Conservation (phyloP, 2,797 vertebrate genomes). For the Brachyrhaphis roseni region DNA sequence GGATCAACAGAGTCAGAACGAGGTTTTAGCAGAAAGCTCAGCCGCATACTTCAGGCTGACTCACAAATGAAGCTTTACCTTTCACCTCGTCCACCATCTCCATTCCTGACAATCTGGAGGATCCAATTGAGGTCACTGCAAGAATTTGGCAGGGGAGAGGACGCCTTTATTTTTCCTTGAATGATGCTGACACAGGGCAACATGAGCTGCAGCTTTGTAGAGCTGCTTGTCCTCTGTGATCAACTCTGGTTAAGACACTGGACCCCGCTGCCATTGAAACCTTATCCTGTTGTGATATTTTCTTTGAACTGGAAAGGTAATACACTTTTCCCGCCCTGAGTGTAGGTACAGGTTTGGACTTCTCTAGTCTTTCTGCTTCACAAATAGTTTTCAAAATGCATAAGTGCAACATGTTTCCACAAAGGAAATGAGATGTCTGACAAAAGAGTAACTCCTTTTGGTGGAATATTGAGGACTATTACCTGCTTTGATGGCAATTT, state of each 20-base stretch:
- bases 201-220: constrained; percentile 68
- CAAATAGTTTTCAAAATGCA: constrained; percentile 59
- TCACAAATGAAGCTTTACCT: constrained; percentile 43
- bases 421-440: constrained; percentile 52
- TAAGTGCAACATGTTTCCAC: constrained; percentile 44
- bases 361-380: constrained; percentile 49
- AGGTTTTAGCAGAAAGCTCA: constrained; percentile 27
- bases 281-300: constrained; percentile 61
- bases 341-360: constrained; percentile 47
- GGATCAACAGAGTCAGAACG: constrained; percentile 1
- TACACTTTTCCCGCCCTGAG: constrained; percentile 59
- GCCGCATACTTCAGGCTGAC: constrained; percentile 38
- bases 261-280: constrained; percentile 62
- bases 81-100: constrained; percentile 40
- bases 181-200: constrained; percentile 67
- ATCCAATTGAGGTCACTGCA: constrained; percentile 59
- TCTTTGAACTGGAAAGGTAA: constrained; percentile 74
- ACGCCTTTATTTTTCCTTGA: constrained; percentile 57
- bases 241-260: constrained; percentile 63
- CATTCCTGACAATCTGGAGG: constrained; percentile 36
- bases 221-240: constrained; percentile 64
- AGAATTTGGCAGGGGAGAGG: constrained; percentile 49
- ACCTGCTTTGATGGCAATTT: constrained; percentile 36
- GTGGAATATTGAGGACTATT: constrained; percentile 47
- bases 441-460: constrained; percentile 62